Evolutionary conservation across 1,140 invertebrate species (phyloP).

Genomic region (Dendroctonus ponderosae): DNA sequence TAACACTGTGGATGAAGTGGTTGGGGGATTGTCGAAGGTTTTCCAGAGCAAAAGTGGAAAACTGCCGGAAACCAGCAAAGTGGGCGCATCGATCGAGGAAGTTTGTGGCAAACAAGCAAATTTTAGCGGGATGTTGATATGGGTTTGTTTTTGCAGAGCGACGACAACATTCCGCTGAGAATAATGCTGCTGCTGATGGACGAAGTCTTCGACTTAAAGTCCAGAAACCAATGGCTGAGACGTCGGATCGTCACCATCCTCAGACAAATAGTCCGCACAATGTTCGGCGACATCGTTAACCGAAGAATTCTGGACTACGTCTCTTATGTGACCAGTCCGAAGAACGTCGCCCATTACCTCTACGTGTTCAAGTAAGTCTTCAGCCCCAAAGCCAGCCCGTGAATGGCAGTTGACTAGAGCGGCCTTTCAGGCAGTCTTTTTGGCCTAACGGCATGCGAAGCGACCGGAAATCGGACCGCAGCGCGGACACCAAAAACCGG

Average conservation of each 20-base stretch:
- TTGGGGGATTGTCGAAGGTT: conserved; percentile 64
- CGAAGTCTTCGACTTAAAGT: conserved; percentile 88
- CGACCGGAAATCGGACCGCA: conserved; percentile 62
- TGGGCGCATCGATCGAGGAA: conserved; percentile 64
- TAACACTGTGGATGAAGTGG: conserved; percentile 78
- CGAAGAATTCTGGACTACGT: conserved; percentile 89
- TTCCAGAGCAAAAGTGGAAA: conserved; percentile 45
- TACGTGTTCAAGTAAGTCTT: conserved; percentile 76
- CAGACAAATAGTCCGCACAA: conserved; percentile 75
- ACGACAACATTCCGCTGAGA: conserved; percentile 83
- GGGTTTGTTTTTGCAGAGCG: conserved; percentile 54
- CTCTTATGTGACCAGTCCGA: conserved; percentile 82
- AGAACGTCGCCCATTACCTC: conserved; percentile 87
- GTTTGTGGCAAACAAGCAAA: conserved; percentile 44
- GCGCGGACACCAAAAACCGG: conserved; percentile 71
- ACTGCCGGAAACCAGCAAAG: conserved; percentile 53
- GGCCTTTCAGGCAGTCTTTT: conserved; percentile 65
- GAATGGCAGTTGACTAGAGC: not conserved
- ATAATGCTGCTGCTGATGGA: conserved; percentile 86
- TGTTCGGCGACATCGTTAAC: conserved; percentile 85
- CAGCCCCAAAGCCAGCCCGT: not conserved
- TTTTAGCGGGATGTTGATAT: not conserved
- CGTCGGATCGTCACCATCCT: conserved; percentile 77
- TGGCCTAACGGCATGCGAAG: conserved; percentile 75
- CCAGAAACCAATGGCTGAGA: conserved; percentile 84